A percentile compares a stretch with the other conserved stretches of the same genome.
These are phyloP conservation scores for Lasiommata megera DNA, from an alignment of 2,888 invertebrate species.

Conservation along the genomic window DNA sequence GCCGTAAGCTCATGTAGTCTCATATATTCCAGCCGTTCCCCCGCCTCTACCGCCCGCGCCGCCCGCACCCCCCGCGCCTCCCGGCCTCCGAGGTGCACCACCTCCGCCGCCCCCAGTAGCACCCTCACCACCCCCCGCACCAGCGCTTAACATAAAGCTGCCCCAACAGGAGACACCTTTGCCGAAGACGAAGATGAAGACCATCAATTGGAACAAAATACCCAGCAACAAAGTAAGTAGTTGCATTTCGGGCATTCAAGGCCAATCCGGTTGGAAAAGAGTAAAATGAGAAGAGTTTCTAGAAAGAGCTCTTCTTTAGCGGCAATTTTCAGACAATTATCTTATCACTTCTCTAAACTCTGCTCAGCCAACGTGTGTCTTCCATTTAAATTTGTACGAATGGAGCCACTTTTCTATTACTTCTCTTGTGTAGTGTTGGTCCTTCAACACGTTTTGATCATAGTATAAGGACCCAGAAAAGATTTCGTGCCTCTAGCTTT, in stretches of 20 bases:
- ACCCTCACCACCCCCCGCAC: constrained; percentile 63
- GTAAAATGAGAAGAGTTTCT: too few species aligned
- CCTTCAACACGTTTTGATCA: too few species aligned
- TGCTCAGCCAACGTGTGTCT: too few species aligned
- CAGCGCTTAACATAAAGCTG: constrained; percentile 77
- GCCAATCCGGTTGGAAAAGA: too few species aligned
- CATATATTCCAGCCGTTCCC: constrained; percentile 62
- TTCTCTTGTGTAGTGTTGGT: too few species aligned
- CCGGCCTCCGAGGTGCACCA: constrained; percentile 58
- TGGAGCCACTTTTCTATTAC: too few species aligned
- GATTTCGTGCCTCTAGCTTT: too few species aligned
- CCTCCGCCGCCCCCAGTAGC: constrained; percentile 66
- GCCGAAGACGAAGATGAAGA: constrained; percentile 98
- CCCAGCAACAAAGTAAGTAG: constrained; percentile 89
- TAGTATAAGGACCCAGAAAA: too few species aligned
- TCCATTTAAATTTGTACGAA: too few species aligned
- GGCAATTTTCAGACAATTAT: too few species aligned
- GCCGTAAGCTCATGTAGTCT: constrained; percentile 24
- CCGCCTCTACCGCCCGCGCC: constrained; percentile 58
- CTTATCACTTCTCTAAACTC: too few species aligned
- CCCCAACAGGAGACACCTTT: constrained; percentile 96
- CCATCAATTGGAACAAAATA: constrained; percentile 98
- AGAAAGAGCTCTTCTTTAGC: too few species aligned
- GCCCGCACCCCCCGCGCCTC: constrained; percentile 37
- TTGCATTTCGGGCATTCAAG: not conserved